phyloP scores from a whole-genome alignment of 2,888 invertebrate genomes.

The Cristatella mucedo region DNA sequence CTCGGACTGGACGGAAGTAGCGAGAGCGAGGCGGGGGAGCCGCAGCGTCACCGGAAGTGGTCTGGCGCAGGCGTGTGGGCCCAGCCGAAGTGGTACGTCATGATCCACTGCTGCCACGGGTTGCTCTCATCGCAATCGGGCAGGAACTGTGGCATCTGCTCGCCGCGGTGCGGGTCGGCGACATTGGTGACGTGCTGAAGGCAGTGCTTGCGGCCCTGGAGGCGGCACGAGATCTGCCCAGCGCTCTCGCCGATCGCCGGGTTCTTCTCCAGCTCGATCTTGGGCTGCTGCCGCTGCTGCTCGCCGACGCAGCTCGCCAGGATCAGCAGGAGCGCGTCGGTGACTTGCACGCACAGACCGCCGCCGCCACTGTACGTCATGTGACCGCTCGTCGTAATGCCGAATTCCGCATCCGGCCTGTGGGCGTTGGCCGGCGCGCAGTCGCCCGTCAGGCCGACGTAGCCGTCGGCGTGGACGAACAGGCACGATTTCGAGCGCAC shows the following conservation, averaged over 20 bases:
- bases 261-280: no score
- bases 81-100: conserved; percentile 7
- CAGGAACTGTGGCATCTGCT: conserved; percentile 19
- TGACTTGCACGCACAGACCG: conserved; percentile 13
- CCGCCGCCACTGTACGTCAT: conserved; percentile 12
- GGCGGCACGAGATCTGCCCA: no score
- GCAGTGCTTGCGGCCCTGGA: neutral
- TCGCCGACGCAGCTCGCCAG: no score
- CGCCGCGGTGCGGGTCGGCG: conserved; percentile 14
- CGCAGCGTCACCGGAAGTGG: no score
- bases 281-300: no score
- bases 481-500: conserved; percentile 16
- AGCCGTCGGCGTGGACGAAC: conserved; percentile 14
- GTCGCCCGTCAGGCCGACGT: conserved; percentile 11
- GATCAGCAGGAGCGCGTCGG: conserved; percentile 1
- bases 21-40: no score
- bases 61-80: no score
- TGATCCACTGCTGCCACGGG: conserved; percentile 5
- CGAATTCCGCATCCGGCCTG: conserved; percentile 13
- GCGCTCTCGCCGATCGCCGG: no score
- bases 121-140: neutral
- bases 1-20: no score
- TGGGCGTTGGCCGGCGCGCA: conserved; percentile 13
- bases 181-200: conserved; percentile 18
- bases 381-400: conserved; percentile 12